These are phyloP conservation scores for Pristionchus japonicus DNA, from an alignment of 2,888 invertebrate species.

Conservation along the genomic window DNA sequence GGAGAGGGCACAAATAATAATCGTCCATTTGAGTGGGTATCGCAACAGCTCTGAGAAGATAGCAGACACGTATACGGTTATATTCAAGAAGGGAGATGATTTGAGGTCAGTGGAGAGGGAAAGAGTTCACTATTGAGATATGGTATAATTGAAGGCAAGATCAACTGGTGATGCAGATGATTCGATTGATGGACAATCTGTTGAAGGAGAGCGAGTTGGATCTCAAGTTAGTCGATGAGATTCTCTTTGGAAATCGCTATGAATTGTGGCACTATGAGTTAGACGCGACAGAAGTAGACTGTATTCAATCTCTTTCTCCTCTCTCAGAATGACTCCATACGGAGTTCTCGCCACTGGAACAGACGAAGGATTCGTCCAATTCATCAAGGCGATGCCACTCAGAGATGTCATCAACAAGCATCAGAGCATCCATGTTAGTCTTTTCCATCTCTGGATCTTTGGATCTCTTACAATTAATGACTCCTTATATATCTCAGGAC, in stretches of 20 bases:
- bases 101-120: constrained; percentile 77
- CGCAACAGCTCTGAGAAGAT: background rate
- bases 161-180: constrained; percentile 96
- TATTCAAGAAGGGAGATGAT: constrained; percentile 98
- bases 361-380: constrained; percentile 95
- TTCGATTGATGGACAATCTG: constrained; percentile 95
- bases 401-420: constrained; percentile 58
- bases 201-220: constrained; percentile 94
- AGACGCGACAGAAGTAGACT: background rate
- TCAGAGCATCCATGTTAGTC: constrained; percentile 47
- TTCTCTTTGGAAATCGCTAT: background rate
- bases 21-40: background rate
- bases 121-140: background rate
- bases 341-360: constrained; percentile 92
- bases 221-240: constrained; percentile 81
- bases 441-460: background rate
- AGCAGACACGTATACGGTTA: constrained; percentile 87
- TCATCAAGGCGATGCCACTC: constrained; percentile 84
- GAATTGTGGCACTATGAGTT: background rate
- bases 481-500: constrained; percentile 82
- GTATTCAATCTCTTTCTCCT: background rate
- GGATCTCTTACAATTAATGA: too few relatives aligned
- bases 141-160: constrained; percentile 84
- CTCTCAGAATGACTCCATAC: constrained; percentile 46
- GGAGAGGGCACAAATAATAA: background rate